These are phyloP conservation scores for Crypturellus tataupa DNA, from an alignment of 2,797 vertebrate species.

Conservation along the genomic window DNA sequence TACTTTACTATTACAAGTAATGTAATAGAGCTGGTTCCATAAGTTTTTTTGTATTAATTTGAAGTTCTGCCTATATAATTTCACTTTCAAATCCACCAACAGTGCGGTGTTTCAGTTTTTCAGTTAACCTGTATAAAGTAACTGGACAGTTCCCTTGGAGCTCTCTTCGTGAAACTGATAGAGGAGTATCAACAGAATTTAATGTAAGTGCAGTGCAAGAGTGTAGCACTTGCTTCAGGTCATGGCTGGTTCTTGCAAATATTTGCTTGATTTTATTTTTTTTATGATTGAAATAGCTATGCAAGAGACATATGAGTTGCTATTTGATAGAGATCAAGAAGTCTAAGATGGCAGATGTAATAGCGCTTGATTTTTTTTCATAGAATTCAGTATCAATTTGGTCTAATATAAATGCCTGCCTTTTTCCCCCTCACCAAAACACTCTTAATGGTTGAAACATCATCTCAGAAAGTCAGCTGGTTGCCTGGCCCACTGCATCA, in stretches of 20 bases:
- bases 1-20: not conserved
- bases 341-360: not conserved
- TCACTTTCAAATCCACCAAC: not conserved
- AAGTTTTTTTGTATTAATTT: not conserved
- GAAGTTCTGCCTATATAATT: not conserved
- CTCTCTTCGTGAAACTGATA: conserved; percentile 94
- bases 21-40: not conserved
- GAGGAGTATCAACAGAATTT: conserved; percentile 91
- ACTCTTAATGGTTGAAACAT: not conserved
- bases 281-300: not conserved
- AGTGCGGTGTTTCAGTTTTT: conserved; percentile 82
- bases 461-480: not conserved
- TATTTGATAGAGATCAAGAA: not conserved
- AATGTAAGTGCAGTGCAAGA: conserved; percentile 84
- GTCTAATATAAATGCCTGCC: not conserved
- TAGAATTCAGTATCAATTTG: not conserved
- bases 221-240: not conserved
- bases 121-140: conserved; percentile 94
- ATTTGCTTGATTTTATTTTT: not conserved
- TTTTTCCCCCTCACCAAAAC: not conserved
- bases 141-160: conserved; percentile 98
- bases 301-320: not conserved
- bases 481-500: not conserved
- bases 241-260: not conserved
- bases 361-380: not conserved